Evolutionary conservation across 2,113 vertebrate genomes (phyloP).

Genomic region (Otolemur garnettii): DNA sequence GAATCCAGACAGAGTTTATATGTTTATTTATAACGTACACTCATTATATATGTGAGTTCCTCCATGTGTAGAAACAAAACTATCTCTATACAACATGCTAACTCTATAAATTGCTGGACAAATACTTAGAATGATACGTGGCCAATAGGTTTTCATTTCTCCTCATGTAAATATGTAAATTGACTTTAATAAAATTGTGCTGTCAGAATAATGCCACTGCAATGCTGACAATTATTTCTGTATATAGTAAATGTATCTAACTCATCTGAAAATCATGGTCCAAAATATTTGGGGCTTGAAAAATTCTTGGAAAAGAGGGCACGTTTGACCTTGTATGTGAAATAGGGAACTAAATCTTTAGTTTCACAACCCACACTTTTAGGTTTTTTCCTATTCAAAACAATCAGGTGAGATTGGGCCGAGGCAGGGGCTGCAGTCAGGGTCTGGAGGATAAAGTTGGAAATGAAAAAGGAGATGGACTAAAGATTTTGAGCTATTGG

Average conservation of each 20-base stretch:
- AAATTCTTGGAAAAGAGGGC: fast-evolving
- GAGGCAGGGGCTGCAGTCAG: too few species aligned
- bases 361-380: neutral
- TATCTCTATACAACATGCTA: too few species aligned
- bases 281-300: neutral
- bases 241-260: fast-evolving
- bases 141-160: fast-evolving
- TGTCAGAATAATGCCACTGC: fast-evolving
- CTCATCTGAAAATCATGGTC: neutral
- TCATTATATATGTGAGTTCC: fast-evolving
- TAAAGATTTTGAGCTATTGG: neutral
- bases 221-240: fast-evolving
- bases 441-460: neutral
- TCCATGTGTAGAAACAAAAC: fast-evolving
- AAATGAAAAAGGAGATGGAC: neutral
- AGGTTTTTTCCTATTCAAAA: neutral
- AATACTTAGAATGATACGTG: fast-evolving
- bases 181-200: fast-evolving
- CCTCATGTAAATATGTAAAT: fast-evolving
- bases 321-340: neutral
- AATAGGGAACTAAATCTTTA: neutral
- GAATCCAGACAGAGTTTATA: neutral
- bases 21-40: neutral
- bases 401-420: neutral
- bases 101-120: too few species aligned